These are phyloP conservation scores for Cololabis saira DNA, from an alignment of 2,113 vertebrate species.

Conservation along the genomic window DNA sequence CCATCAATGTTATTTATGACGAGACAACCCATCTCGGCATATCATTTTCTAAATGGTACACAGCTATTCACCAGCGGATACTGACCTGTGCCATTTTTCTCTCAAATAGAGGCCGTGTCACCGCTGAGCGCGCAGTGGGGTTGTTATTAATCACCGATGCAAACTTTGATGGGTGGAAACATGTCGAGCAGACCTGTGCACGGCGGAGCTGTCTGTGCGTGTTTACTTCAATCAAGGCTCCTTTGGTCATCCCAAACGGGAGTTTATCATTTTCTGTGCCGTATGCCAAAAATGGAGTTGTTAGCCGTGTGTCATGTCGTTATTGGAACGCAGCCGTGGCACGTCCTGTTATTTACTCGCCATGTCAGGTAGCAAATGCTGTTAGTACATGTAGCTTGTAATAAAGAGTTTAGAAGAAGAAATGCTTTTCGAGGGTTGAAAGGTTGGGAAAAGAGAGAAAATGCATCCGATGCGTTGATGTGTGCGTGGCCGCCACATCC, in stretches of 20 bases:
- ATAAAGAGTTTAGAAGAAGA: neutral
- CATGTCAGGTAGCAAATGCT: neutral
- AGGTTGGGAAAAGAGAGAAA: neutral
- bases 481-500: neutral
- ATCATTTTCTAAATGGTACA: slow-evolving; percentile 82
- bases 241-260: slow-evolving; percentile 50
- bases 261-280: slow-evolving; percentile 48
- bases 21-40: slow-evolving; percentile 75
- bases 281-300: slow-evolving; percentile 39
- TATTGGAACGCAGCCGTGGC: neutral
- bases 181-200: slow-evolving; percentile 60
- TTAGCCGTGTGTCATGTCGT: neutral
- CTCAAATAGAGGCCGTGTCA: slow-evolving; percentile 80
- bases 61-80: slow-evolving; percentile 68
- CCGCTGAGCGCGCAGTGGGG: slow-evolving; percentile 53
- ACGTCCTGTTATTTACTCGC: neutral
- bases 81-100: slow-evolving; percentile 76
- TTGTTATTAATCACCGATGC: slow-evolving; percentile 78
- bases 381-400: neutral
- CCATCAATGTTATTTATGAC: slow-evolving; percentile 83
- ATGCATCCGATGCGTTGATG: neutral
- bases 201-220: slow-evolving; percentile 50
- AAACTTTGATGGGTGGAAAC: slow-evolving; percentile 65
- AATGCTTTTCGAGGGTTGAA: neutral
- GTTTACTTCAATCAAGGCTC: slow-evolving; percentile 66